These are phyloP conservation scores for Lethenteron camtschaticum DNA, from an alignment of 2,113 vertebrate genomes.

Conservation along the genomic window DNA sequence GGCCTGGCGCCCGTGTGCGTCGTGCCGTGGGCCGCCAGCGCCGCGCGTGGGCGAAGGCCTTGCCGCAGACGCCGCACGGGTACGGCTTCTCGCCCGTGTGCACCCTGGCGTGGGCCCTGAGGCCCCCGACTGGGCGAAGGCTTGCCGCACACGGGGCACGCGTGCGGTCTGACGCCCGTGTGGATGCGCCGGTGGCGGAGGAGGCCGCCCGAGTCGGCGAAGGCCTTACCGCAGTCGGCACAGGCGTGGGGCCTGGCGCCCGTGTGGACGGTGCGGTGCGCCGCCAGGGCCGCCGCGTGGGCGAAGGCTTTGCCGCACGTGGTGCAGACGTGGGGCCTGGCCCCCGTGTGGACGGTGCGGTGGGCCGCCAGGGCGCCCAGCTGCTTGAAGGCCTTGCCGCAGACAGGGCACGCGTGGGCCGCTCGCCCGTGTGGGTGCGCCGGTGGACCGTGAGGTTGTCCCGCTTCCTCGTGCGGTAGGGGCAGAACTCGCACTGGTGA, in stretches of 20 bases:
- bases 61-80: background rate
- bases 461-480: background rate
- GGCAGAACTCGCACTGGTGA: conserved; percentile 4
- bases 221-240: conserved; percentile 58
- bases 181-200: conserved; percentile 75
- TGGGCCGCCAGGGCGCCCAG: background rate
- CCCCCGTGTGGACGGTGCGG: conserved; percentile 2
- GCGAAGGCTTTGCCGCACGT: background rate
- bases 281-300: background rate
- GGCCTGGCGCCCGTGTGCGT: conserved; percentile 3
- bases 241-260: conserved; percentile 37
- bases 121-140: background rate
- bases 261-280: background rate
- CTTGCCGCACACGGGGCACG: conserved; percentile 49
- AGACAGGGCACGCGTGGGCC: background rate
- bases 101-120: background rate
- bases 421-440: conserved; percentile 4
- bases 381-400: background rate
- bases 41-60: conserved; percentile 1
- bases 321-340: background rate
- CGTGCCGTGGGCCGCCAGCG: background rate
- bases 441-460: background rate
- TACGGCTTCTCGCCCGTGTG: conserved; percentile 1
- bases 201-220: conserved; percentile 61
- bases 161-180: conserved; percentile 63